phyloP scores from a whole-genome alignment of 1,140 invertebrate species.

The Brachionus paranguensis region DNA sequence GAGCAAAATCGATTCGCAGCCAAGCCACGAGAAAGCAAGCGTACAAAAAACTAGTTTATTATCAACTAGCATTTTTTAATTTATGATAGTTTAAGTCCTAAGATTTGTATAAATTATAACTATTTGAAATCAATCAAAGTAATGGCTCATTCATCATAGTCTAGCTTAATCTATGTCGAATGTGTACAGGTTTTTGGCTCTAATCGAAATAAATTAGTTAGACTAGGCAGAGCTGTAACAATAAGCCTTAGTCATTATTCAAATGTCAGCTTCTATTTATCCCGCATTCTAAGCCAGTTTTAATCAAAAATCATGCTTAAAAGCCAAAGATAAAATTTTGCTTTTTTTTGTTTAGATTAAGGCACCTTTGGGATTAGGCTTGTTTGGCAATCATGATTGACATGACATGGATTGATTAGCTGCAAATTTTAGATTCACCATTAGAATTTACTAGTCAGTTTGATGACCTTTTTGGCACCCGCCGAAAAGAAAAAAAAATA shows the following conservation, averaged over 20 bases:
- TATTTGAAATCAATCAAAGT: neutral
- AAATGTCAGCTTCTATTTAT: neutral
- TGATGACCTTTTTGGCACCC: neutral
- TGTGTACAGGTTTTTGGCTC: neutral
- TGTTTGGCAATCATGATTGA: neutral
- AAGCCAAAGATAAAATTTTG: neutral
- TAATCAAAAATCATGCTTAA: neutral
- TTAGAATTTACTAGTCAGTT: neutral
- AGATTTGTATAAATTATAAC: neutral
- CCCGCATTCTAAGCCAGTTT: neutral
- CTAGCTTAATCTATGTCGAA: neutral
- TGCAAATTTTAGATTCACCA: neutral
- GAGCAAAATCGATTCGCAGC: neutral
- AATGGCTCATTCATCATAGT: neutral
- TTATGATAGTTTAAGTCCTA: neutral
- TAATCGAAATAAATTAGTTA: neutral
- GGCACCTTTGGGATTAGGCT: neutral
- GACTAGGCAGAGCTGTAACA: neutral
- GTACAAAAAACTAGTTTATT: neutral
- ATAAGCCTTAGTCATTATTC: neutral
- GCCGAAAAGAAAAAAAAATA: neutral
- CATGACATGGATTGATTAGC: neutral
- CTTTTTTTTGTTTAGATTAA: neutral
- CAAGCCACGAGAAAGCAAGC: neutral
- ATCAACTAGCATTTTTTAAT: neutral